Percentiles rank a stretch among this genome's conserved stretches.
These are phyloP conservation scores for Malthinus seriepunctatus DNA, from an alignment of 2,888 invertebrate species.

Conservation along the genomic window DNA sequence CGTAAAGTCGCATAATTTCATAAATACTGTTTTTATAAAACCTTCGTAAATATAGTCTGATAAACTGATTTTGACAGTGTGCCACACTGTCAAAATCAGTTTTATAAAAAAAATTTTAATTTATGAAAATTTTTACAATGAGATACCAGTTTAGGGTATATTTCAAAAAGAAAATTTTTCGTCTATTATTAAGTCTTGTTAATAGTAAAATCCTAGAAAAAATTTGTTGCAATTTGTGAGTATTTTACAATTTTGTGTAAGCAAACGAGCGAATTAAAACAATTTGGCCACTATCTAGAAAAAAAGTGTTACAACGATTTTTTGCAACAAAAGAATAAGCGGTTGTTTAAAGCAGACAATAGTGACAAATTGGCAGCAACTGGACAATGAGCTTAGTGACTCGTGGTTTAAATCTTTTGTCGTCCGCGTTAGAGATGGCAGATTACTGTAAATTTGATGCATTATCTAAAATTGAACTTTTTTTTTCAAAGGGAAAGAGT, in stretches of 20 bases:
- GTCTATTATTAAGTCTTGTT: no score
- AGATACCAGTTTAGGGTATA: no score
- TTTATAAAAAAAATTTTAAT: no score
- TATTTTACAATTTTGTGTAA: neutral
- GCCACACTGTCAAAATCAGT: no score
- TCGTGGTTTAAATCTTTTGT: conserved; percentile 29
- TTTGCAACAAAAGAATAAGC: conserved; percentile 21
- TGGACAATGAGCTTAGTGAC: conserved; percentile 27
- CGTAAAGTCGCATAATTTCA: no score
- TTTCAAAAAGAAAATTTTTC: no score
- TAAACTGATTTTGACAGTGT: no score
- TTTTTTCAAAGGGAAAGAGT: neutral
- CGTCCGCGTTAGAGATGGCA: conserved; percentile 28
- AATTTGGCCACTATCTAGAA: neutral
- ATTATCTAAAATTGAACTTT: conserved; percentile 26
- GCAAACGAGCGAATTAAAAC: neutral
- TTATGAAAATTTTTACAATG: no score
- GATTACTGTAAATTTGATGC: conserved; percentile 29
- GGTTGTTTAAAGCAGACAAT: conserved; percentile 29
- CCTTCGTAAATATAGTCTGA: no score
- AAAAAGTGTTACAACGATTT: conserved; percentile 24
- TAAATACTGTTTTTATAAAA: no score
- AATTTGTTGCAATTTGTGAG: no score
- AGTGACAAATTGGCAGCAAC: conserved; percentile 29
- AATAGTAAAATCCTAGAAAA: no score